Base-by-base conservation (phyloP, 2,888 invertebrate species). In the Drosophila stalkeri region DNA sequence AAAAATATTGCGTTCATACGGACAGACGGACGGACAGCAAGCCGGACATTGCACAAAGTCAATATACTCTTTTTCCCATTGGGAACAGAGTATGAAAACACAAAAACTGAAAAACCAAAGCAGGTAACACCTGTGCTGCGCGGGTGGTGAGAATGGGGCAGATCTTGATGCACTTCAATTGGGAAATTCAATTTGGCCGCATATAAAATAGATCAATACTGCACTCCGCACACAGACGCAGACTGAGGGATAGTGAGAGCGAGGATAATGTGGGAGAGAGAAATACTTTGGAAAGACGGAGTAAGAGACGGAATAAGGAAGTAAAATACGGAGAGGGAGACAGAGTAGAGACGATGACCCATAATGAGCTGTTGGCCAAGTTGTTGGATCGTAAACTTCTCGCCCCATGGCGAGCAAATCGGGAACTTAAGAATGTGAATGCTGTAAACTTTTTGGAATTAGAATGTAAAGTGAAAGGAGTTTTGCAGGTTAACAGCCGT, bases 381-480 rank as follows among this genome's bases (percentile, higher is more conserved):
- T 64, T 68, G 44, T 68, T 59, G 52, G 65, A 62, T 78, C 79
- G 79, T 74, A 63, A 77, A 79, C 65, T 79, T 77, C 70, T 61
- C 64, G 71, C 54, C 47, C 49, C 75, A 61, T 61, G 57, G 69
- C 79, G 63, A 75, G 65, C 72, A 69, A 69, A 55, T 74, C 67
- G 66, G 65, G 51, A 78, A 61, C 52, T 75, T 62, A 79, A 83
- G 82, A 82, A 83, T 87, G 85, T 79, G 88, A 87, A 85, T 85
- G 81, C 75, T 81, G 82, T 80, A 87, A 77, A 80, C 57, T 62
- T 76, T 80, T 84, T 71, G 72, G 85, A 87, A 87, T 87, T 86
- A 89, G 86, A 89, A 87, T 86, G 86, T 88, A 85, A 86, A 86
- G 89, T 89, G 86, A 86, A 86, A 86, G 86, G 86, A 86, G 86